Percentiles rank a stretch among this genome's conserved stretches.
Conservation (phyloP, 2,113 vertebrate species). For the Trinectes maculatus region DNA sequence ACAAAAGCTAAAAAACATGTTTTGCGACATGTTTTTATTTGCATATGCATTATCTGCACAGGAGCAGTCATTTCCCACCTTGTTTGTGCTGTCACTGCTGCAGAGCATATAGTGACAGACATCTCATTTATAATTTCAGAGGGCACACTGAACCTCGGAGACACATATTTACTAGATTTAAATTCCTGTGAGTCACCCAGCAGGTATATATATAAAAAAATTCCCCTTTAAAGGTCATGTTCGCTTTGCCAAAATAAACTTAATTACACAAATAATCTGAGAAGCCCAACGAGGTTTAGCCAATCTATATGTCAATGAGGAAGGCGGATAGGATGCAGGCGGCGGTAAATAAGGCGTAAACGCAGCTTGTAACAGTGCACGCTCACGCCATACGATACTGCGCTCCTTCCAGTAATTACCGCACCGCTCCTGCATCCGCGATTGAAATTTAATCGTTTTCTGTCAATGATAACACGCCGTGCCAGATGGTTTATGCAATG, state of each 20-base stretch:
- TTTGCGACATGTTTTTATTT: neutral
- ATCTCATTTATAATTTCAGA: neutral
- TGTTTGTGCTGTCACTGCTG: neutral
- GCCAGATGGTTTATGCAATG: slow-evolving; percentile 63
- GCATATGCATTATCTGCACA: neutral
- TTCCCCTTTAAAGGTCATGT: slow-evolving; percentile 61
- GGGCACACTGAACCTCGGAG: slow-evolving; percentile 1
- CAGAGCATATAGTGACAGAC: neutral
- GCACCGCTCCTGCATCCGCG: slow-evolving; percentile 38
- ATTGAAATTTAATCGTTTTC: slow-evolving; percentile 69
- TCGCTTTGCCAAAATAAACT: slow-evolving; percentile 64
- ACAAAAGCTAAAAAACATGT: neutral
- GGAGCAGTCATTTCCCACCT: neutral
- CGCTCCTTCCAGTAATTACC: slow-evolving; percentile 76
- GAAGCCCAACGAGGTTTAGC: slow-evolving; percentile 63
- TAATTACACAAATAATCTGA: slow-evolving; percentile 74
- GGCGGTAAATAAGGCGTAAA: slow-evolving; percentile 68
- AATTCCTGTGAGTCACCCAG: slow-evolving; percentile 18
- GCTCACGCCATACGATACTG: slow-evolving; percentile 61
- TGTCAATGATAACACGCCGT: slow-evolving; percentile 57
- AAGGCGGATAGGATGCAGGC: slow-evolving; percentile 48
- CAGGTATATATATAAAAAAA: slow-evolving; percentile 29
- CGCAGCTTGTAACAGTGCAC: slow-evolving; percentile 70
- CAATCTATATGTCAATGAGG: slow-evolving; percentile 71
- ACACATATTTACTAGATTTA: slow-evolving; percentile 6